Evolutionary conservation across 2,113 vertebrate species (phyloP).

Genomic region (Coracopsis vasa): DNA sequence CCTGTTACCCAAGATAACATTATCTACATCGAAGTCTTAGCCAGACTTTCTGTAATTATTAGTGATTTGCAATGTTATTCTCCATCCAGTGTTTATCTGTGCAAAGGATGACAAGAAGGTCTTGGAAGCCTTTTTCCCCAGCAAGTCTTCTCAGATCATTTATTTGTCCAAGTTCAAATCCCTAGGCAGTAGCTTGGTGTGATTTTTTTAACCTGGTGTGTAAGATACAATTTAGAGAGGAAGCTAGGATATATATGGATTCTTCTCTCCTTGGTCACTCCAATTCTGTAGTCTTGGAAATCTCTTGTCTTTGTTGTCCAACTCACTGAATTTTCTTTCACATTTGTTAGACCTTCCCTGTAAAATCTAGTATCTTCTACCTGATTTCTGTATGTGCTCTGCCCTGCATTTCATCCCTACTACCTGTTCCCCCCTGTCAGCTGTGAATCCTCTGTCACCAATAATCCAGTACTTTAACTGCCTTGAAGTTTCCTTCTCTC

Average conservation of each 20-base stretch:
- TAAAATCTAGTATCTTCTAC: not conserved
- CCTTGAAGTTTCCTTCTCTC: constrained; percentile 49
- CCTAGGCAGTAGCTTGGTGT: not conserved
- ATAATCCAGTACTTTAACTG: constrained; percentile 48
- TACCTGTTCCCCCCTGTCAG: not conserved
- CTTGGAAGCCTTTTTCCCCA: not conserved
- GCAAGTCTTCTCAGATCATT: not conserved
- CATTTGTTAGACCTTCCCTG: not conserved
- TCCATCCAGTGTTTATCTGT: not conserved
- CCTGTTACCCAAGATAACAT: not conserved
- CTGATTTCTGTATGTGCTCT: not conserved
- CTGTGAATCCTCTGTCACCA: constrained; percentile 44
- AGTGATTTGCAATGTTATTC: not conserved
- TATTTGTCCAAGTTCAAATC: constrained; percentile 1
- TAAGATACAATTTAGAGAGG: not conserved
- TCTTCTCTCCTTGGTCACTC: not conserved
- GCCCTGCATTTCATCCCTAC: not conserved
- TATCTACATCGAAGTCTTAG: not conserved
- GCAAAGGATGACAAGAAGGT: not conserved
- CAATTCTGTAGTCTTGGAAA: not conserved
- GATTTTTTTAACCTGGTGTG: not conserved
- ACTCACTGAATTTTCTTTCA: not conserved
- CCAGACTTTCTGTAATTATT: not conserved
- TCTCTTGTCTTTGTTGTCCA: not conserved
- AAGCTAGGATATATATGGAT: not conserved